phyloP scores from a whole-genome alignment of 2,113 vertebrate genomes.

The Aepyceros melampus region DNA sequence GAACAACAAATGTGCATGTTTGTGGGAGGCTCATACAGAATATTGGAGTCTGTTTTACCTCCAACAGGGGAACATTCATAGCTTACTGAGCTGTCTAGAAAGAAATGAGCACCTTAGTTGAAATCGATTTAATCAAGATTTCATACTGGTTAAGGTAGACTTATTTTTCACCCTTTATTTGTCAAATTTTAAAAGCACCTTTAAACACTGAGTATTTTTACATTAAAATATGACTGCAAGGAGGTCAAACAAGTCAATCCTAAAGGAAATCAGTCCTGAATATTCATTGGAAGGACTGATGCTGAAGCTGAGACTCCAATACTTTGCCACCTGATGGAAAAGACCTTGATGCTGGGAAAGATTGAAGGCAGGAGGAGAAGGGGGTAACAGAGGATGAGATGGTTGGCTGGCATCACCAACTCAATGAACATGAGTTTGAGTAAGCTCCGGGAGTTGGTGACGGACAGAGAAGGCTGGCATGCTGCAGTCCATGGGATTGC shows the following conservation, averaged over 20 bases:
- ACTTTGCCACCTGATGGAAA: neutral
- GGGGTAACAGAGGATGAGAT: neutral
- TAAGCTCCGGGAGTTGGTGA: neutral
- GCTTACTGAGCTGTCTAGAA: neutral
- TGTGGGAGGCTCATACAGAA: neutral
- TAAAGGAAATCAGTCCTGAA: neutral
- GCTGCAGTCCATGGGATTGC: neutral
- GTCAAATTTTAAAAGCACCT: neutral
- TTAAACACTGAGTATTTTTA: neutral
- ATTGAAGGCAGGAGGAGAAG: neutral
- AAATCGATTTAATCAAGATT: neutral
- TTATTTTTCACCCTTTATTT: neutral
- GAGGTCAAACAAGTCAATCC: neutral
- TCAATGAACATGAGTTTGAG: neutral
- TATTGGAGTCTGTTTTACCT: neutral
- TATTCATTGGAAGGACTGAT: neutral
- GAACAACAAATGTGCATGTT: neutral
- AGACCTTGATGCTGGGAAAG: neutral
- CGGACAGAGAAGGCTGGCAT: neutral
- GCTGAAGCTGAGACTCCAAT: neutral
- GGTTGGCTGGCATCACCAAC: neutral
- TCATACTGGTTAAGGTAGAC: neutral
- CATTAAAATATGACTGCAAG: neutral
- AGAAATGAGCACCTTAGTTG: neutral
- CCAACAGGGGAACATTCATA: neutral